Evolutionary conservation across 2,113 vertebrate genomes (phyloP), one percentile per base, ranked within the genome.

Genomic region (Centropus bengalensis): DNA sequence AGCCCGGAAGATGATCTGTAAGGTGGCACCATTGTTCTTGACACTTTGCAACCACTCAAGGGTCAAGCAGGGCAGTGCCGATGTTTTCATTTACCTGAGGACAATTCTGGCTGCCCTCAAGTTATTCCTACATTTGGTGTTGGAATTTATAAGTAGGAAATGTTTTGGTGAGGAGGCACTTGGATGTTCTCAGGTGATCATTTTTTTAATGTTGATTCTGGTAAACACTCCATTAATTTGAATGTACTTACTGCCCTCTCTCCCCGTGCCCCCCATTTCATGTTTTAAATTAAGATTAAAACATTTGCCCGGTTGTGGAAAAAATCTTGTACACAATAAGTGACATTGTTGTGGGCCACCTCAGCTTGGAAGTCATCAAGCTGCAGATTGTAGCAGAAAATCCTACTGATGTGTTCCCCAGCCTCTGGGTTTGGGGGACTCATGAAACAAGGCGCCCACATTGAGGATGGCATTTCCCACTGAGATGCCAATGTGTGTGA

Each of bases 261-360:
- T 45, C 27, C 49, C 21, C 28, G 0, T 5, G 26, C 15, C 16
- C 19, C 5, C 11, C 10, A 2, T 0, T 10, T 32, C 0, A 0
- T 21, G 3, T 73, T 84, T 75, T 24, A 58, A 79, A 47, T 20
- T 8, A 52, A 66, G 27, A 74, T 2, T 0, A 19, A 36, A 87
- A 60, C 52, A 71, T 86, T 4, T 21, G 14, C 22, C 11, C 59
- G 27, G 28, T 89, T 1, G 0, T 15, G 6, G 44, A 38, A 38
- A 36, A 1, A 22, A 24, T 45, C 44, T 77, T 54, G 8, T 19
- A 15, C 2, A 0, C 8, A 24, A 2, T 21, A n/a, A 74, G 16
- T 44, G 68, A 59, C 5, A 33, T 16, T 4, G 3, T 42, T 8
- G 3, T 22, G 36, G 52, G 28, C 24, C 17, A 27, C 22, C 54